A percentile compares a stretch with the other conserved stretches of the same genome.
Evolutionary conservation across 2,113 vertebrate genomes (phyloP).

Genomic region (Sylvietta virens): DNA sequence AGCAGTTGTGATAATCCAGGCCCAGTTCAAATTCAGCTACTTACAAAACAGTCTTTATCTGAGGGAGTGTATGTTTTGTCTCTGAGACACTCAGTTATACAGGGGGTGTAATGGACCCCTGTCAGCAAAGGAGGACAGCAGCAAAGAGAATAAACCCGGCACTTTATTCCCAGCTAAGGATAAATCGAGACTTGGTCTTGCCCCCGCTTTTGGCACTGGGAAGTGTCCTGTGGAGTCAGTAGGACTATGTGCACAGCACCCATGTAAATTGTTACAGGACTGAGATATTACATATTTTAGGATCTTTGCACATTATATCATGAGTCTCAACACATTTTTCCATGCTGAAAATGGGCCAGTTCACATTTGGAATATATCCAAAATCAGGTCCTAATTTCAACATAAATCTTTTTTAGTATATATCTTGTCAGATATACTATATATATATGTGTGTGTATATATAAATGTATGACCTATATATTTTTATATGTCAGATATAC

Average conservation of each 20-base stretch:
- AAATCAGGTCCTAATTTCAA: not conserved
- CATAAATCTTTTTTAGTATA: not conserved
- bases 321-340: not conserved
- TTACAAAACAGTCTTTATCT: slow-evolving; percentile 1
- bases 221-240: not conserved
- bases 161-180: not conserved
- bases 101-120: not conserved
- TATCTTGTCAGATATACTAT: not conserved
- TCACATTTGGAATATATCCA: not conserved
- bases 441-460: not conserved
- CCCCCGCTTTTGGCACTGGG: not conserved
- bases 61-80: not conserved
- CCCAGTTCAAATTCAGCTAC: not conserved
- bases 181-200: not conserved
- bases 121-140: not conserved
- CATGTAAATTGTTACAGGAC: not conserved
- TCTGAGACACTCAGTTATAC: not conserved
- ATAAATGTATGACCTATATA: not conserved
- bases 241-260: not conserved
- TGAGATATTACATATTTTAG: not conserved
- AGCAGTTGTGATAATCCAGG: not conserved
- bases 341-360: not conserved
- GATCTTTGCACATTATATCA: not conserved
- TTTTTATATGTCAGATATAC: not conserved
- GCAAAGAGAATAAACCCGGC: not conserved